Base-by-base conservation (phyloP, 2,888 invertebrate species). In the Portevinia maculata region DNA sequence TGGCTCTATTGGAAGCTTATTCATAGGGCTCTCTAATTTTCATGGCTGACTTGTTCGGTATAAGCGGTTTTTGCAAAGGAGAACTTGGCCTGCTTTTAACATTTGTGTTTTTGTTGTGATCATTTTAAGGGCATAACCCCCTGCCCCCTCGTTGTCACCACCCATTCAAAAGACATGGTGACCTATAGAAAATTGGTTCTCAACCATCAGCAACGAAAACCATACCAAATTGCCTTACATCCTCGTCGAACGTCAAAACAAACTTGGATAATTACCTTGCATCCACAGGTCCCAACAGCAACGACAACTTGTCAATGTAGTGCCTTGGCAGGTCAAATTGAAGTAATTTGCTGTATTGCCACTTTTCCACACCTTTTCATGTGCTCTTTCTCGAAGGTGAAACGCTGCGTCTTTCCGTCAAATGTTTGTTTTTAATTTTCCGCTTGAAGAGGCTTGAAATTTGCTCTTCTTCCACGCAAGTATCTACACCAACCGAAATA, bases 361-460 rank as follows among this genome's bases (percentile, higher is more conserved):
- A 76, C 48, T 65, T 76, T 71, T 78, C 71, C 78, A 71, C 83
- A 78, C 71, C 76, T 76, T 76, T 55, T 8, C 9, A 17, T n/a
- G 28, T 50, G 65, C 32, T 46, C 48, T 73, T n/a, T 60, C 59
- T 39, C 3, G 44, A 64, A 57, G 59, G 50, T 71, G 67, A 55
- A 69, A 50, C 60, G 48, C 7, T 13, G 30, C 41, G 62, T 71
- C 70, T 39, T 60, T 8, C 71, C 70, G 28, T 60, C 76, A 52
- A 78, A 71, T 78, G 83, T 83, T 83, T 83, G 83, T 78, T 83
- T 83, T 73, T 83, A 83, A 83, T 83, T 83, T 83, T 83, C 71
- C 78, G 73, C 83, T 73, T 67, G 83, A 73, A 73, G 71, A 57
- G 62, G 67, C 78, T 67, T 83, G 71, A 73, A 71, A 78, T 73